Base-by-base conservation (phyloP, 2,113 vertebrate genomes). In the Atractosteus spatula region DNA sequence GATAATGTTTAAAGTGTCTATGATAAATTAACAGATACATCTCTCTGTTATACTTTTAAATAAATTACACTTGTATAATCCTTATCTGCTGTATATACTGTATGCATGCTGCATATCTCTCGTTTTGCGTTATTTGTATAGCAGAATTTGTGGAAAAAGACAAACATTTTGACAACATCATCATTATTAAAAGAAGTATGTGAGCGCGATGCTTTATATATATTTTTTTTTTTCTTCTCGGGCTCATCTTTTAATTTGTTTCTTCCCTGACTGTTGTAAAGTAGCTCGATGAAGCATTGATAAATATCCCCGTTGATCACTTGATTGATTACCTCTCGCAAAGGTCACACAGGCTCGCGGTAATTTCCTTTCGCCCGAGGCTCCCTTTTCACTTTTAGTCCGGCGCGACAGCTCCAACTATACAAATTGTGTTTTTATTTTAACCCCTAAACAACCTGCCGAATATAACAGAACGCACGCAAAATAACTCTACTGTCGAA, bases 281-380 rank as follows among this genome's bases (percentile, higher is more conserved):
- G 90, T 86, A 91, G 88, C 91, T 84, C 91, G 90, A 93, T 93
- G 90, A 80, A 94, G 93, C 93, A 88, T 91, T 97, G 96, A 99
- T 97, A 96, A 96, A 99, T 98, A 96, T 97, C 94, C 95, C 95
- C 92, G 95, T 94, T 99, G 96, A 99, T 98, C 96, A 96, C 90
- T 98, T 99, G 97, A 99, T 98, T 97, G 97, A 99, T 99, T 97
- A 98, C 95, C 94, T 96, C 93, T 94, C 93, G 89, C 93, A 96
- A 95, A 98, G 96, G 96, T 97, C 96, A 97, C 86, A 89, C 94
- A 89, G 95, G 94, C 93, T 91, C 90, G 89, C 92, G 91, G 95
- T 98, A 96, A 99, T 99, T 98, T 99, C 96, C 96, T 95, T 91
- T 92, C 84, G 96, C 96, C 95, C 86, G 89, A 92, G 97, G 96